phyloP scores from a whole-genome alignment of 2,888 invertebrate species.

The Physocephala rufipes region DNA sequence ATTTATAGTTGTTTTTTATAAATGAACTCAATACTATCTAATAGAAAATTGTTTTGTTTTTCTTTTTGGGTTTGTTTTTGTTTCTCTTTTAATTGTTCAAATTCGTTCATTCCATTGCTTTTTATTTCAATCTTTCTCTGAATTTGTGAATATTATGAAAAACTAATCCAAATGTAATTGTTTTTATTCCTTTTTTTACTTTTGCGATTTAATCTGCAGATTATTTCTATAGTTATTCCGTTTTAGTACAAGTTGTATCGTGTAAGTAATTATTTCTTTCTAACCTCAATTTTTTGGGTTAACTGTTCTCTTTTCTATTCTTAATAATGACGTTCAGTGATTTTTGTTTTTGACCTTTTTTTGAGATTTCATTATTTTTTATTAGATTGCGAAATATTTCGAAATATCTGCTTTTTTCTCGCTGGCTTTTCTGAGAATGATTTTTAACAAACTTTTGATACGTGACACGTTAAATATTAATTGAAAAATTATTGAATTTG shows the following conservation, averaged over 20 bases:
- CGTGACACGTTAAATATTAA: too few relatives aligned
- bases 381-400: too few relatives aligned
- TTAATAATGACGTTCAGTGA: neutral
- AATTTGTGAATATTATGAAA: slow-evolving; percentile 1
- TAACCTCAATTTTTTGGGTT: slow-evolving; percentile 8
- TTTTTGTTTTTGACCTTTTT: slow-evolving; percentile 27
- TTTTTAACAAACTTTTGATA: too few relatives aligned
- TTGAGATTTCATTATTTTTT: neutral
- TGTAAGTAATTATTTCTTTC: neutral
- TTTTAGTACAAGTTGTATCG: neutral
- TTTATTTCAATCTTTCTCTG: slow-evolving; percentile 44
- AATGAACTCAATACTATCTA: slow-evolving; percentile 33
- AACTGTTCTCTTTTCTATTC: slow-evolving; percentile 15
- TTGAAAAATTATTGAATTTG: too few relatives aligned
- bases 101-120: slow-evolving; percentile 35
- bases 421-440: too few relatives aligned
- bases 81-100: slow-evolving; percentile 40
- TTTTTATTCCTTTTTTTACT: too few relatives aligned
- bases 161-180: neutral
- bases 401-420: too few relatives aligned
- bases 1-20: slow-evolving; percentile 8
- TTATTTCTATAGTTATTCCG: slow-evolving; percentile 13
- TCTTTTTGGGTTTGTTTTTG: too few relatives aligned
- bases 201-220: neutral
- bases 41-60: too few relatives aligned